Evolutionary conservation across 2,888 invertebrate species (phyloP).

Genomic region (Abrostola tripartita): DNA sequence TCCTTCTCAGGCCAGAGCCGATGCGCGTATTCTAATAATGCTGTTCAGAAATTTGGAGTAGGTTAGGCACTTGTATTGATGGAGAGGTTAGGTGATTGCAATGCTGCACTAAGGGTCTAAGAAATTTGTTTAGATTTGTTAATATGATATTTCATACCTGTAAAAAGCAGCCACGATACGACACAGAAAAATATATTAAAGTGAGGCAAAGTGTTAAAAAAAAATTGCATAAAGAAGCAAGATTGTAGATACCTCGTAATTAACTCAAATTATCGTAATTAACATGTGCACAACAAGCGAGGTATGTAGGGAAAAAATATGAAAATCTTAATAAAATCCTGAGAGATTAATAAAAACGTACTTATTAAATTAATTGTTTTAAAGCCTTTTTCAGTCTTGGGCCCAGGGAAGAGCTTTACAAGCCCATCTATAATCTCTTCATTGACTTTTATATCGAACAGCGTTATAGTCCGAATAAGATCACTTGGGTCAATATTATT

Average conservation of each 20-base stretch:
- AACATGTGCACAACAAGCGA: too few species aligned
- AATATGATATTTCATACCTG: too few species aligned
- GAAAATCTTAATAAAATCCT: background rate
- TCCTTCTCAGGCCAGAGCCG: conserved; percentile 71
- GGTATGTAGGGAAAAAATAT: too few species aligned
- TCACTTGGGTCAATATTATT: background rate
- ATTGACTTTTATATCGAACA: background rate
- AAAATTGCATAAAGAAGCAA: too few species aligned
- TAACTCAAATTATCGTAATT: too few species aligned
- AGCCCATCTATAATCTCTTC: background rate
- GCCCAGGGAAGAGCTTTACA: conserved; percentile 11
- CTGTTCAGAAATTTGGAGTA: conserved; percentile 6
- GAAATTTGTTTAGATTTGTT: too few species aligned
- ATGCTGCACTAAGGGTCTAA: too few species aligned
- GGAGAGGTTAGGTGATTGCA: too few species aligned
- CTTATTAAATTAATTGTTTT: conserved; percentile 26
- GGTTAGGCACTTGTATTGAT: background rate
- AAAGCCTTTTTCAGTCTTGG: background rate
- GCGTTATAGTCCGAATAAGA: background rate
- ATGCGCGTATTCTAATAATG: conserved; percentile 65
- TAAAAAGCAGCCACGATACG: too few species aligned
- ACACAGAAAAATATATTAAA: too few species aligned
- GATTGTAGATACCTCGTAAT: too few species aligned
- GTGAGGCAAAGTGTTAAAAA: too few species aligned
- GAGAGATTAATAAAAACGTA: conserved; percentile 37